phyloP scores from a whole-genome alignment of 2,113 vertebrate genomes.

The Morphnarchus princeps region DNA sequence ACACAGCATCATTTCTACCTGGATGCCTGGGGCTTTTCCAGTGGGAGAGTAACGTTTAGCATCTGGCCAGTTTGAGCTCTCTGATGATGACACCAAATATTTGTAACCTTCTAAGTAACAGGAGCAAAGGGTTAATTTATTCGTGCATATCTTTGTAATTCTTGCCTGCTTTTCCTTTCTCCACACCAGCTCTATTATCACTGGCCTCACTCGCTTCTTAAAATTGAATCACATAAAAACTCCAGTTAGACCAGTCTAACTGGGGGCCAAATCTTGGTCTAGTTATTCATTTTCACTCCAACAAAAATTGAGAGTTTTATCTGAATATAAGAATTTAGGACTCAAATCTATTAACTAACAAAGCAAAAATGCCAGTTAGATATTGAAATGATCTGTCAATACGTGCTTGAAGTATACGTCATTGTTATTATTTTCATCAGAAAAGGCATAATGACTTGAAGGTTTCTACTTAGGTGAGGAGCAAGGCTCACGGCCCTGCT shows the following conservation, averaged over 20 bases:
- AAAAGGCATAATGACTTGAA: not conserved
- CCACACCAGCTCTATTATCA: not conserved
- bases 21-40: not conserved
- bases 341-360: not conserved
- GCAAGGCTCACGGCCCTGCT: not conserved
- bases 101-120: not conserved
- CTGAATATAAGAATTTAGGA: not conserved
- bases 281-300: not conserved
- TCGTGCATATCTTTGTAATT: not conserved
- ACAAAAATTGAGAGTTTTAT: not conserved
- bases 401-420: accelerated
- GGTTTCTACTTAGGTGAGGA: accelerated
- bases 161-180: not conserved
- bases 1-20: not conserved
- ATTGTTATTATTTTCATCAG: not conserved
- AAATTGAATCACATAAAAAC: not conserved
- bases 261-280: not conserved
- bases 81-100: not conserved
- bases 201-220: not conserved
- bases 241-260: not conserved
- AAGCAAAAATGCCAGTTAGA: not conserved
- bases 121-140: not conserved
- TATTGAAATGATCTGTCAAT: not conserved
- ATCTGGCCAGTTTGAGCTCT: not conserved
- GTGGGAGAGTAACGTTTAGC: not conserved